Percentiles rank a stretch among this genome's conserved stretches.
phyloP scores from a whole-genome alignment of 2,113 vertebrate genomes.

The Saccopteryx bilineata region DNA sequence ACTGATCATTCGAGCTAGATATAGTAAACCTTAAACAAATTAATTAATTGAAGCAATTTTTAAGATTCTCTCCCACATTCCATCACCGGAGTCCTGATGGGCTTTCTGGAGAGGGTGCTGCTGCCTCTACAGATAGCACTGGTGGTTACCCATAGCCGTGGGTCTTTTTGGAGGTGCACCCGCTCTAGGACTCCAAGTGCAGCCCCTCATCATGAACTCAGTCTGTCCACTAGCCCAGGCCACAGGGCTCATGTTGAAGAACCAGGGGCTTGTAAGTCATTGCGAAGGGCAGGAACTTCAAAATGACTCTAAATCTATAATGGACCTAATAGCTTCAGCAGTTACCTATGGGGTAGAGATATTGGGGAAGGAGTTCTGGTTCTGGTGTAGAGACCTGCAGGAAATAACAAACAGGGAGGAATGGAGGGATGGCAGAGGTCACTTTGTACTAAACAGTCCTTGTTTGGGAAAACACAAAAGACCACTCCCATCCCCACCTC shows the following conservation, averaged over 20 bases:
- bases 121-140: neutral
- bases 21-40: constrained; percentile 17
- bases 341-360: neutral
- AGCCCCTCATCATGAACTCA: neutral
- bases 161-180: neutral
- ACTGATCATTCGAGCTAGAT: neutral
- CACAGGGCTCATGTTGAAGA: neutral
- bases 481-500: neutral
- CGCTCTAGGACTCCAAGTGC: neutral
- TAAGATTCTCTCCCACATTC: neutral
- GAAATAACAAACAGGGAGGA: neutral
- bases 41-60: constrained; percentile 1
- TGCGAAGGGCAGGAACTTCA: neutral
- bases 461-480: constrained; percentile 42
- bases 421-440: neutral
- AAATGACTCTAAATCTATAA: neutral
- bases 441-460: neutral
- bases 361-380: neutral
- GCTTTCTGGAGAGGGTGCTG: neutral
- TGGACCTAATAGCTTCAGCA: neutral
- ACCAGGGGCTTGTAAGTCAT: neutral
- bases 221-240: neutral
- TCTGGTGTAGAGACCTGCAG: neutral
- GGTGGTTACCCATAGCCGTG: neutral
- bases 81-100: neutral